Evolutionary conservation across 2,113 vertebrate species (phyloP).

Genomic region (Scolopax mira): DNA sequence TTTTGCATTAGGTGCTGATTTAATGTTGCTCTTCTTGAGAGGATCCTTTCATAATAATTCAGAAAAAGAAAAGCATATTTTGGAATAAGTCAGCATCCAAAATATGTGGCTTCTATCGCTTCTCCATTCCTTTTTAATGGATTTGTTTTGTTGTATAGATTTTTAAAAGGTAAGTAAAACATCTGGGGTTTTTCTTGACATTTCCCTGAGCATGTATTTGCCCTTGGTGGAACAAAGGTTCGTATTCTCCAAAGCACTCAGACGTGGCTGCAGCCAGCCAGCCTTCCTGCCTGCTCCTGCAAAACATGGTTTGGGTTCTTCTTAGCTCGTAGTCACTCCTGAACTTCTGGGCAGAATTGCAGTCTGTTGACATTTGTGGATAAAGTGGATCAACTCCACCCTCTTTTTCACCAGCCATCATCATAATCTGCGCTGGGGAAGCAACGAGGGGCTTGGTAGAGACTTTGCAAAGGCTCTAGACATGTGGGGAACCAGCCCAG

Average conservation of each 20-base stretch:
- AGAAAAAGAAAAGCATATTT: background rate
- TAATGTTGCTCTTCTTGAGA: background rate
- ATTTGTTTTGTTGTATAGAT: background rate
- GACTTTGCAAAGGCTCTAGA: background rate
- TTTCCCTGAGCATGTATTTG: background rate
- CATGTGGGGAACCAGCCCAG: background rate
- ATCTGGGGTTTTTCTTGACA: background rate
- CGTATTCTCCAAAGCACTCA: background rate
- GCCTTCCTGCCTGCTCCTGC: background rate
- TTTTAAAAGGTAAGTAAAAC: conserved; percentile 3
- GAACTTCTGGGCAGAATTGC: background rate
- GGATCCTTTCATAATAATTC: background rate
- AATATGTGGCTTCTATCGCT: background rate
- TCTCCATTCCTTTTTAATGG: background rate
- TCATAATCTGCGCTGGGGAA: background rate
- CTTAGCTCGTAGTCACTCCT: background rate
- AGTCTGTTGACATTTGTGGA: background rate
- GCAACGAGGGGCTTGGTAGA: background rate
- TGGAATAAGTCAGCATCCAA: background rate
- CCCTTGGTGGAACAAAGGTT: background rate
- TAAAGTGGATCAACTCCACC: background rate
- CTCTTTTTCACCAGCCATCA: background rate
- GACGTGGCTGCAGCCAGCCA: background rate
- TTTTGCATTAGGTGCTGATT: background rate
- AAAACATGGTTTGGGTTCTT: background rate